Percentiles rank a stretch among this genome's conserved stretches.
These are phyloP conservation scores for Lysandra bellargus DNA, from an alignment of 2,888 invertebrate genomes.

Conservation along the genomic window DNA sequence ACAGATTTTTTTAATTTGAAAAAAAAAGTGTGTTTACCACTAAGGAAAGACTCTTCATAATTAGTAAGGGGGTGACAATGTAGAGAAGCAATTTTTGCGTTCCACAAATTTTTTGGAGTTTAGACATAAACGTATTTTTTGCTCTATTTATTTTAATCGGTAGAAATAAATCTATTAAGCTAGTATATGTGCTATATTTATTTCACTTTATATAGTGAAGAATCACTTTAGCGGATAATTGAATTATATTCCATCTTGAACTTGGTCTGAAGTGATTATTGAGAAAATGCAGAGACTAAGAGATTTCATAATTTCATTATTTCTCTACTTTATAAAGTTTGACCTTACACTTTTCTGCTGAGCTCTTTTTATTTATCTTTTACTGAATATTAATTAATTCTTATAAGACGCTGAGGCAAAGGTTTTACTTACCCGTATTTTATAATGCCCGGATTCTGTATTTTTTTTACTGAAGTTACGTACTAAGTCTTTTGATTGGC, in stretches of 20 bases:
- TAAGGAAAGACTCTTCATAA: too few relatives aligned
- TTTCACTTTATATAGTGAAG: not conserved
- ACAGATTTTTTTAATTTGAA: too few relatives aligned
- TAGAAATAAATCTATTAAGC: too few relatives aligned
- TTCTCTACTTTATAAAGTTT: constrained; percentile 15
- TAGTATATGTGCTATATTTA: not conserved
- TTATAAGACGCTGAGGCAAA: not conserved
- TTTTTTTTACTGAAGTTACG: too few relatives aligned
- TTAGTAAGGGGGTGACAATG: too few relatives aligned
- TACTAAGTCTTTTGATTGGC: too few relatives aligned
- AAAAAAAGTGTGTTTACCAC: too few relatives aligned
- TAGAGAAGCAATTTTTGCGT: too few relatives aligned
- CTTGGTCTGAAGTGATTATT: constrained; percentile 15
- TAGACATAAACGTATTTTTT: too few relatives aligned
- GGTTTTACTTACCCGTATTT: not conserved
- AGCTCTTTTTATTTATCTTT: constrained; percentile 3
- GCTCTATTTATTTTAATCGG: too few relatives aligned
- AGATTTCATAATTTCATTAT: constrained; percentile 20
- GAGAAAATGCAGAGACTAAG: constrained; percentile 10
- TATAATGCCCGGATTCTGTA: too few relatives aligned
- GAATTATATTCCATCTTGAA: constrained; percentile 7
- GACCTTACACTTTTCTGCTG: not conserved
- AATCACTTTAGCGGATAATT: constrained; percentile 8
- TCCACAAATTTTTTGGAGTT: too few relatives aligned
- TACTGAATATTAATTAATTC: not conserved